Conservation (phyloP, 92 coral and sea anemone genomes). For the Zoanthus sociatus region DNA sequence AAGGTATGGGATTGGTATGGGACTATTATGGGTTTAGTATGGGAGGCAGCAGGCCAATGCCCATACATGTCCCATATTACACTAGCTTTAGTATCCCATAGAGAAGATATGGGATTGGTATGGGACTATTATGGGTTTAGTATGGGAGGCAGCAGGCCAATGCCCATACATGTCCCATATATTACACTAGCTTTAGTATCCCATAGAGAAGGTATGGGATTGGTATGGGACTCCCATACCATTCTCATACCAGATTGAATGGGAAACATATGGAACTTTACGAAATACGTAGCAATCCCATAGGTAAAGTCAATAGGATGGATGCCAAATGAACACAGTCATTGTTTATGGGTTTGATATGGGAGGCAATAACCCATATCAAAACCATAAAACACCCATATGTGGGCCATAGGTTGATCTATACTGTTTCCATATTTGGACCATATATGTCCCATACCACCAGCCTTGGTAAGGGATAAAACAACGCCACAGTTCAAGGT, state of each 20-base stretch:
- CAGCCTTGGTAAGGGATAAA: constrained; percentile 41
- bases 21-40: background rate
- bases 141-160: background rate
- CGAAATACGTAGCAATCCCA: constrained; percentile 13
- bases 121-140: background rate
- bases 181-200: background rate
- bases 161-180: constrained; percentile 7
- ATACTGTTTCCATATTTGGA: background rate
- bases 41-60: background rate
- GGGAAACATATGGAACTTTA: constrained; percentile 11
- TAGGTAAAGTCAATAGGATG: constrained; percentile 3
- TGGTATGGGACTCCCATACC: constrained; percentile 1
- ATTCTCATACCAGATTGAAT: constrained; percentile 12
- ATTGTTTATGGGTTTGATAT: constrained; percentile 2
- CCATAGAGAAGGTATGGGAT: constrained; percentile 18
- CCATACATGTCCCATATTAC: background rate
- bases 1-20: background rate
- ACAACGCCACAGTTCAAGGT: constrained; percentile 69
- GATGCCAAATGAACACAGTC: background rate
- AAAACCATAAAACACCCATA: background rate
- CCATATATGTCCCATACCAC: constrained; percentile 5
- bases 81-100: background rate
- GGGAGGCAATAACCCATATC: background rate
- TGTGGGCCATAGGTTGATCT: background rate
- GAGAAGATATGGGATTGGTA: background rate